Base-by-base conservation (phyloP, 2,113 vertebrate species). In the Polyodon spathula region DNA sequence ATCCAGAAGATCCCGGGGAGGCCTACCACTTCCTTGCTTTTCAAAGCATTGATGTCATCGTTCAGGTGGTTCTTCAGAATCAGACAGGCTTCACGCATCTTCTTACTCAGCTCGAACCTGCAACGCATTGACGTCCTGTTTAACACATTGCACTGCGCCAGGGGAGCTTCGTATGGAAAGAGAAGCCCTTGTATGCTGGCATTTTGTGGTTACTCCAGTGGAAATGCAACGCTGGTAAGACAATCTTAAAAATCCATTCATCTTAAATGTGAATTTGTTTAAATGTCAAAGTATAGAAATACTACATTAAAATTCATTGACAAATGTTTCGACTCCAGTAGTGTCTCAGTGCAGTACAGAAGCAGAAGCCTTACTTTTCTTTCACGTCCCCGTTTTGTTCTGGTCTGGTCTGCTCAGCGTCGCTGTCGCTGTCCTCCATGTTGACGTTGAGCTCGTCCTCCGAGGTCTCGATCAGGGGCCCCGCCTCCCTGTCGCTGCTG, bases 101-200 rank as follows among this genome's bases (percentile, higher is more conserved):
- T 90, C n/a, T 84, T 84, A 75, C 89, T 94, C 68, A 97, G 74
- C 71, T 95, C 92, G 14, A 93, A 96, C 81, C 93, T 98, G 76
- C 1, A 5, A 57, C 8, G 68, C 63, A 12, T 1, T 42, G 4
- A 50, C 6, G 11, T 50, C 4, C 46, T 50, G 6, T 8, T 14
- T 50, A 10, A 5, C n/a, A 2, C 46, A 15, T 8, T 16, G 41
- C 15, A n/a, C n/a, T n/a, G n/a, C n/a, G n/a, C n/a, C n/a, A n/a
- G n/a, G n/a, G n/a, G n/a, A n/a, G n/a, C n/a, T n/a, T n/a, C n/a
- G n/a, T n/a, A n/a, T n/a, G n/a, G n/a, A n/a, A n/a, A n/a, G n/a
- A n/a, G n/a, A n/a, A n/a, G n/a, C n/a, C n/a, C n/a, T n/a, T n/a
- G n/a, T n/a, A n/a, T n/a, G n/a, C n/a, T n/a, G n/a, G n/a, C n/a